Evolutionary conservation across 2,888 invertebrate genomes (phyloP).

Genomic region (Sarcophaga variegata): DNA sequence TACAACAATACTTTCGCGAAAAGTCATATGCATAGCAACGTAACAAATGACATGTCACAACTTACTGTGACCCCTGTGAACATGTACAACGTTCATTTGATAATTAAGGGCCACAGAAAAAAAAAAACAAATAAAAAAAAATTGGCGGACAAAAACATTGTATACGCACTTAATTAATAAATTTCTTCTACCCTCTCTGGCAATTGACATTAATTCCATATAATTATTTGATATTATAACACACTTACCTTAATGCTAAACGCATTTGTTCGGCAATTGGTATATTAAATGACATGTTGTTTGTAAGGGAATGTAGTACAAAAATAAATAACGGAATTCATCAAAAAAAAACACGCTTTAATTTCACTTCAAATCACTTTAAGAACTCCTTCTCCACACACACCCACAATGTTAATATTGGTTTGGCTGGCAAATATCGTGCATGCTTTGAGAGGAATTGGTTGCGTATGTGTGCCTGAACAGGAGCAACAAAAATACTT

Average conservation of each 20-base stretch:
- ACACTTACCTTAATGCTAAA: slow-evolving; percentile 78
- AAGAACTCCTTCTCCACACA: neutral
- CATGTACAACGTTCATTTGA: neutral
- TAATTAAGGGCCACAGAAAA: neutral
- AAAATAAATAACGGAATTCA: neutral
- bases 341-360: neutral
- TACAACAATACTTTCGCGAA: too few relatives aligned
- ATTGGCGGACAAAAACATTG: slow-evolving; percentile 13
- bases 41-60: slow-evolving; percentile 11
- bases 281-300: slow-evolving; percentile 78
- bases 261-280: slow-evolving; percentile 80
- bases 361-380: neutral
- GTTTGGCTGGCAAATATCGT: neutral
- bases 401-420: neutral
- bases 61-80: neutral
- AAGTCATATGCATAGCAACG: too few relatives aligned
- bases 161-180: neutral
- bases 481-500: slow-evolving; percentile 22
- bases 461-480: neutral
- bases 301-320: neutral
- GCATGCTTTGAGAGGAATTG: neutral
- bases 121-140: neutral
- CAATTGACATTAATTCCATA: slow-evolving; percentile 1
- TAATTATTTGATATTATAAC: slow-evolving; percentile 12
- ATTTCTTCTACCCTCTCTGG: slow-evolving; percentile 11